Conservation (phyloP, 2,888 invertebrate genomes). For the Ceriagrion tenellum region DNA sequence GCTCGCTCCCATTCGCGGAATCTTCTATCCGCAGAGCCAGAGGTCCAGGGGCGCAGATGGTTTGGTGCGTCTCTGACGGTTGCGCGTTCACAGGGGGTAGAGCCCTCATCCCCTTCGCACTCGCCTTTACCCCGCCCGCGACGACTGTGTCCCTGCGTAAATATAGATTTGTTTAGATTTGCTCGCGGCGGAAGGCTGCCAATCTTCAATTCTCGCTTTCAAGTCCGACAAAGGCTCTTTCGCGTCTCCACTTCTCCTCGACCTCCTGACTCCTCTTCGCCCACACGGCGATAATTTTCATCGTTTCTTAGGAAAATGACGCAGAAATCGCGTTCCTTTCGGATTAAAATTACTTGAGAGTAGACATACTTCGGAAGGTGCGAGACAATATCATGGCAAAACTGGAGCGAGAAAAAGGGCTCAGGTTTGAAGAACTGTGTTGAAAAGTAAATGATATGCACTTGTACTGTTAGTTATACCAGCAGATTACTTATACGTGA, state of each 20-base stretch:
- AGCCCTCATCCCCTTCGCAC: too few species aligned
- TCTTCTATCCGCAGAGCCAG: neutral
- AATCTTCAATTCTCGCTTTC: constrained; percentile 59
- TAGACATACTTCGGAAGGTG: too few species aligned
- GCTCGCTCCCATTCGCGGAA: neutral
- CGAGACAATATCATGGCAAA: too few species aligned
- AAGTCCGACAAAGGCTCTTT: constrained; percentile 1
- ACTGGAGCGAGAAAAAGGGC: too few species aligned
- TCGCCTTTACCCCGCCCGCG: neutral
- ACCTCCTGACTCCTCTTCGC: neutral
- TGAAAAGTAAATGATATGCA: too few species aligned
- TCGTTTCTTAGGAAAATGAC: neutral
- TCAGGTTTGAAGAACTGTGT: too few species aligned
- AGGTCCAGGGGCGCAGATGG: neutral
- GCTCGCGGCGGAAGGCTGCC: constrained; percentile 43
- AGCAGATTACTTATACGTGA: too few species aligned
- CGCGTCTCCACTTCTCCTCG: neutral
- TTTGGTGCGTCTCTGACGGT: neutral
- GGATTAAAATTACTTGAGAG: too few species aligned
- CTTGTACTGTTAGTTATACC: too few species aligned
- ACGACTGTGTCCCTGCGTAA: constrained; percentile 37
- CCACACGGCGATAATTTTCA: neutral
- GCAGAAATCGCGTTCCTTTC: neutral
- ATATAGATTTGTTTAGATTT: constrained; percentile 40
- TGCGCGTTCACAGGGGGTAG: neutral